A percentile compares a stretch with the other conserved stretches of the same genome.
Evolutionary conservation across 2,888 invertebrate species (phyloP).

Genomic region (Pedicia rivosa): DNA sequence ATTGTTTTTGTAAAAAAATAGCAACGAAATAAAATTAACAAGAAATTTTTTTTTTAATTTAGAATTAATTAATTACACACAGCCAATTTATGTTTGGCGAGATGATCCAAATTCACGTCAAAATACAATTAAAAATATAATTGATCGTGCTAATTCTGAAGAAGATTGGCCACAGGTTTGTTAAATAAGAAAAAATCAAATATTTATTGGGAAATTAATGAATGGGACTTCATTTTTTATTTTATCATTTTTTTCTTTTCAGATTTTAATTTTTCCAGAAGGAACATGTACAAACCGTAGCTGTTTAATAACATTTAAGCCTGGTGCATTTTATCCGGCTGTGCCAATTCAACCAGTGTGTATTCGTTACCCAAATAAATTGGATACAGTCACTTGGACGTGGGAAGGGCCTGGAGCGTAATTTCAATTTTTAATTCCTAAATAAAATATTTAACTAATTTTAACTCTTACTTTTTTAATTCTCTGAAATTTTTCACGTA

Average conservation of each 20-base stretch:
- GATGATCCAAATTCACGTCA: slow-evolving; percentile 86
- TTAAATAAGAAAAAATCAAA: too few relatives aligned
- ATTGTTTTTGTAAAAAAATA: too few relatives aligned
- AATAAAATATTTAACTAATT: slow-evolving; percentile 5
- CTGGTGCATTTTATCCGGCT: slow-evolving; percentile 89
- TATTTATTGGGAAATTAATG: too few relatives aligned
- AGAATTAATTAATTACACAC: slow-evolving; percentile 86
- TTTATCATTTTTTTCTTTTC: slow-evolving; percentile 17
- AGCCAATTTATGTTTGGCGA: slow-evolving; percentile 87
- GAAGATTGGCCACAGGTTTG: slow-evolving; percentile 78
- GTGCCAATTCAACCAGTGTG: slow-evolving; percentile 92
- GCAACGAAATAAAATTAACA: too few relatives aligned
- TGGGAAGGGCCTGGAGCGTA: slow-evolving; percentile 92
- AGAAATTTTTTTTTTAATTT: too few relatives aligned
- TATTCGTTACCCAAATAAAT: slow-evolving; percentile 76
- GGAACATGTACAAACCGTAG: slow-evolving; percentile 92
- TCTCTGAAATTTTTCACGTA: too few relatives aligned
- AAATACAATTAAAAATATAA: slow-evolving; percentile 79
- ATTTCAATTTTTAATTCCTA: slow-evolving; percentile 29
- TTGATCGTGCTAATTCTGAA: slow-evolving; percentile 63
- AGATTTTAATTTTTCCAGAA: slow-evolving; percentile 88
- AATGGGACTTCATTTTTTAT: too few relatives aligned
- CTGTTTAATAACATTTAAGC: slow-evolving; percentile 77
- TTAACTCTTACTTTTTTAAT: not conserved
- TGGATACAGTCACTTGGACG: slow-evolving; percentile 84